Evolutionary conservation across 2,113 vertebrate species (phyloP).

Genomic region (Aspidoscelis tigris): DNA sequence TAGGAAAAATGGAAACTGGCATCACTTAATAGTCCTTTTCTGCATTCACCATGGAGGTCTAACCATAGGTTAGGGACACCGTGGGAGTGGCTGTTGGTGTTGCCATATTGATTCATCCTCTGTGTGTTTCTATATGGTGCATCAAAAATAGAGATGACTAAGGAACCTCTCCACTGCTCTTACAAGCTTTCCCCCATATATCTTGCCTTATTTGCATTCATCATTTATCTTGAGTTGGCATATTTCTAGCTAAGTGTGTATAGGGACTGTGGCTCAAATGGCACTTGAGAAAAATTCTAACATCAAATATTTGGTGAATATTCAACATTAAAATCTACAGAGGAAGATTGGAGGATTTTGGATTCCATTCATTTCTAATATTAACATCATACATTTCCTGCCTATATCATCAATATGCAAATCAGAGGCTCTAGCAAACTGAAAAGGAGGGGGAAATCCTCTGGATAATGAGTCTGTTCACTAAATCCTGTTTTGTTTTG

Average conservation of each 20-base stretch:
- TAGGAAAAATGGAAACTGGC: too few species aligned
- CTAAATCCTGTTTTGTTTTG: neutral
- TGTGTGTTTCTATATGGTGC: too few species aligned
- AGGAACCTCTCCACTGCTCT: neutral
- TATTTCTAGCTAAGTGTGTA: neutral
- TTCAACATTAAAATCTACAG: neutral
- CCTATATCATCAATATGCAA: slow-evolving; percentile 9
- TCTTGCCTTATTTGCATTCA: neutral
- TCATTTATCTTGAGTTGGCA: neutral
- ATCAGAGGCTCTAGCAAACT: neutral
- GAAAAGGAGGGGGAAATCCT: neutral
- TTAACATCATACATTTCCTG: neutral
- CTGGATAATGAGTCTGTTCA: neutral
- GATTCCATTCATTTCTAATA: neutral
- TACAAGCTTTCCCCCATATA: neutral
- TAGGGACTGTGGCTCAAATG: neutral
- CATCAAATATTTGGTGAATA: neutral
- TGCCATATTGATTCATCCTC: too few species aligned
- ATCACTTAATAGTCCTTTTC: too few species aligned
- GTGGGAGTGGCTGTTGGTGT: too few species aligned
- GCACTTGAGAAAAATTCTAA: neutral
- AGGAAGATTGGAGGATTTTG: neutral
- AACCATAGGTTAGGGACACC: too few species aligned
- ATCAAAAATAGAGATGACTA: neutral
- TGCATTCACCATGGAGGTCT: too few species aligned